phyloP scores from a whole-genome alignment of 2,797 vertebrate genomes.

The Nannoperca australis region DNA sequence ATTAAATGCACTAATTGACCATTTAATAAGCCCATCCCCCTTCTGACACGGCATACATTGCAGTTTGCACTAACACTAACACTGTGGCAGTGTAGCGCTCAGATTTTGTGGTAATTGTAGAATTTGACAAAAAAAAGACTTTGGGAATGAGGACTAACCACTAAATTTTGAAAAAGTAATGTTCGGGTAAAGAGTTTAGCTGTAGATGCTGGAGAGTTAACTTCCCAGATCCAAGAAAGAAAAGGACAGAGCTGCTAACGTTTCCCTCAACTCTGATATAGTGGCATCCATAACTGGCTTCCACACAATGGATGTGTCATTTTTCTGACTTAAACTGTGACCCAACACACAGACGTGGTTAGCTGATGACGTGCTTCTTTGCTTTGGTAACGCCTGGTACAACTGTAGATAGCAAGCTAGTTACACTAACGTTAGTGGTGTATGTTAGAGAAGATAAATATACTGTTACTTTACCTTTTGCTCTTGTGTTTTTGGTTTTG shows the following conservation, averaged over 20 bases:
- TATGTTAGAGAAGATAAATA: background rate
- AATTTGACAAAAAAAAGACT: background rate
- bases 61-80: background rate
- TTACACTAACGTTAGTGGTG: background rate
- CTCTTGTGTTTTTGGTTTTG: background rate
- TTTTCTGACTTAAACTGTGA: background rate
- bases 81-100: background rate
- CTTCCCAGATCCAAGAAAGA: background rate
- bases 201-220: background rate
- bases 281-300: too few relatives aligned
- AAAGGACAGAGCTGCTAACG: background rate
- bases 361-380: background rate
- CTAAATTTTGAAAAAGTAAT: background rate
- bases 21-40: background rate
- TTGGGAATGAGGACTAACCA: background rate
- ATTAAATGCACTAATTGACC: background rate
- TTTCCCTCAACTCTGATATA: background rate
- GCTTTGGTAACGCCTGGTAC: background rate
- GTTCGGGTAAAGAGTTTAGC: background rate
- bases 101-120: background rate
- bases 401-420: background rate
- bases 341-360: background rate
- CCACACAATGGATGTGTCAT: background rate
- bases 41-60: background rate
- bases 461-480: background rate